These are phyloP conservation scores for Chaetophractus vellerosus DNA, from an alignment of 2,797 vertebrate genomes.

Conservation along the genomic window DNA sequence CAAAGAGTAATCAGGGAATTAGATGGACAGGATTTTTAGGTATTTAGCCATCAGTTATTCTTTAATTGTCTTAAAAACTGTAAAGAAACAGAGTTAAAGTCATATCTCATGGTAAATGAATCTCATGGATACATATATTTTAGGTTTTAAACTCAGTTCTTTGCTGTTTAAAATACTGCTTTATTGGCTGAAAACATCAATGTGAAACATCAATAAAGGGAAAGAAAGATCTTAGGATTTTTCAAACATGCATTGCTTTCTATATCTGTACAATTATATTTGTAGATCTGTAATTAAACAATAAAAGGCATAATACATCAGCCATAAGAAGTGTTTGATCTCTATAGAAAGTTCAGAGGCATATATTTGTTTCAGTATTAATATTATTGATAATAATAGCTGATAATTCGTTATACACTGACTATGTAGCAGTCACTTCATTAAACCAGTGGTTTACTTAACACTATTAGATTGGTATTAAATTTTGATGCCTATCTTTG, in stretches of 20 bases:
- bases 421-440: background rate
- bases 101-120: background rate
- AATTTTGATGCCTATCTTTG: background rate
- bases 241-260: background rate
- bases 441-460: background rate
- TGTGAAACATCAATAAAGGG: background rate
- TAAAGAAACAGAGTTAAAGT: background rate
- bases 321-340: background rate
- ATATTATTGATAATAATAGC: background rate
- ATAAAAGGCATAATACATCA: background rate
- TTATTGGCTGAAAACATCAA: background rate
- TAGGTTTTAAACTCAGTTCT: background rate
- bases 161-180: conserved; percentile 34
- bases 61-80: background rate
- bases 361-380: conserved; percentile 13
- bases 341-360: background rate
- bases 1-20: background rate
- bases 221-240: background rate
- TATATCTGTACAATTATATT: background rate
- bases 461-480: background rate
- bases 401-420: background rate
- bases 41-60: background rate
- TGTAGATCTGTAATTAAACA: background rate
- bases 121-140: background rate
- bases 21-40: background rate